Percentiles rank a stretch among this genome's conserved stretches.
These are phyloP conservation scores for Ochotona curzoniae DNA, from an alignment of 2,113 vertebrate species.

Conservation along the genomic window DNA sequence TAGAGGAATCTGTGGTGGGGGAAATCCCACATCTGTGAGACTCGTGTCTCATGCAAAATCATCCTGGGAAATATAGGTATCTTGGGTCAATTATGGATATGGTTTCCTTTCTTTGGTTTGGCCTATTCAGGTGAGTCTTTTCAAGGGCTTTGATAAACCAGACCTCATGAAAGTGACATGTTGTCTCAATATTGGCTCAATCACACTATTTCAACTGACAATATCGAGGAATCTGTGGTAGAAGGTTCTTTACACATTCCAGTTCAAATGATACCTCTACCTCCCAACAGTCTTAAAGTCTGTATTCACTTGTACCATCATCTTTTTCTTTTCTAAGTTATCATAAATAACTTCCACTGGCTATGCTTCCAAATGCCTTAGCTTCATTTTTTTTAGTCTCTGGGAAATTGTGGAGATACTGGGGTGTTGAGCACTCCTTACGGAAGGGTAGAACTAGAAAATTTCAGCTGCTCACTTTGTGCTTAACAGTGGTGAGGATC, in stretches of 20 bases:
- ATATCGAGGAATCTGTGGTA: background rate
- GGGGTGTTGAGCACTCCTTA: background rate
- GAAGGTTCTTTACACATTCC: background rate
- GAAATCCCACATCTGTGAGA: background rate
- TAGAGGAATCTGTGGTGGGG: no score
- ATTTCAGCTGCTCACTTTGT: background rate
- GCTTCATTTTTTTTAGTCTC: background rate
- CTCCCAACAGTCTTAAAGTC: background rate
- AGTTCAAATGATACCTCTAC: background rate
- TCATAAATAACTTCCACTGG: background rate
- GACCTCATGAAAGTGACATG: background rate
- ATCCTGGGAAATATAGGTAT: background rate
- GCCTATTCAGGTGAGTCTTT: background rate
- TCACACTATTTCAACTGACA: background rate
- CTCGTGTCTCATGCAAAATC: background rate
- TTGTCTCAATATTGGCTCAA: background rate
- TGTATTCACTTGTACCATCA: constrained; percentile 14
- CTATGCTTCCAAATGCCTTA: background rate
- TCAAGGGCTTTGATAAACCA: background rate
- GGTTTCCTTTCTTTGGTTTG: background rate
- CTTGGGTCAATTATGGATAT: background rate
- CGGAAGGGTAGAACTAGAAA: background rate
- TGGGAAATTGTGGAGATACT: background rate
- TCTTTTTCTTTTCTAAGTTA: background rate
- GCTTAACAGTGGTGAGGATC: background rate